A percentile compares a stretch with the other conserved stretches of the same genome.
Conservation (phyloP, 1,140 invertebrate genomes). For the Nephila pilipes region DNA sequence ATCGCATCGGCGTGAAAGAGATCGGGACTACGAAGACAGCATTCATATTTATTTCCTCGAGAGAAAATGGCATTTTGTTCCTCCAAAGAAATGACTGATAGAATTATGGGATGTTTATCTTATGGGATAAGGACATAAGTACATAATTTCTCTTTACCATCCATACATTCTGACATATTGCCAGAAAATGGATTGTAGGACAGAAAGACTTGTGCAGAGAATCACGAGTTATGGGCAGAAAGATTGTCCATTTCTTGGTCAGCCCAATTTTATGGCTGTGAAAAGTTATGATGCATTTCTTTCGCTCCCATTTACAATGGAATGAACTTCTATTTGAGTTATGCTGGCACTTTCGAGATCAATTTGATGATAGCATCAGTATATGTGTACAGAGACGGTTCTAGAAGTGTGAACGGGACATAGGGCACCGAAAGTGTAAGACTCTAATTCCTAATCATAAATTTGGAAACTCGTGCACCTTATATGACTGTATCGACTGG, state of each 20-base stretch:
- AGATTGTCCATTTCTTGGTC: not conserved
- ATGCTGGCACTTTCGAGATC: too few relatives aligned
- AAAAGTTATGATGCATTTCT: too few relatives aligned
- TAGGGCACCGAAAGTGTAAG: too few relatives aligned
- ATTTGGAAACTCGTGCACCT: too few relatives aligned
- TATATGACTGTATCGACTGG: too few relatives aligned
- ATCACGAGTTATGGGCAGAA: not conserved
- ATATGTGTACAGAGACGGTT: too few relatives aligned
- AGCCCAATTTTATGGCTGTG: not conserved
- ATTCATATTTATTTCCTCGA: conserved; percentile 13
- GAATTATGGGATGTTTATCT: conserved; percentile 41
- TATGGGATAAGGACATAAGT: conserved; percentile 1
- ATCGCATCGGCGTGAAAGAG: not conserved
- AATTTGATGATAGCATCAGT: too few relatives aligned
- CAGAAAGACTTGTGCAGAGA: not conserved
- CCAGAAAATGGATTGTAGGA: not conserved
- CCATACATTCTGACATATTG: not conserved
- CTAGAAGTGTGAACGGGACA: too few relatives aligned
- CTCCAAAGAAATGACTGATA: not conserved
- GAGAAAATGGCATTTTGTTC: not conserved
- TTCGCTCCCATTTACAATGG: too few relatives aligned
- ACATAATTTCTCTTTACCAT: not conserved
- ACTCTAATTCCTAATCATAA: too few relatives aligned
- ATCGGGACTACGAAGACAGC: not conserved
- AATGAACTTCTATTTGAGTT: too few relatives aligned